Conservation (phyloP, 2,113 vertebrate genomes). For the Bubalus kerabau region DNA sequence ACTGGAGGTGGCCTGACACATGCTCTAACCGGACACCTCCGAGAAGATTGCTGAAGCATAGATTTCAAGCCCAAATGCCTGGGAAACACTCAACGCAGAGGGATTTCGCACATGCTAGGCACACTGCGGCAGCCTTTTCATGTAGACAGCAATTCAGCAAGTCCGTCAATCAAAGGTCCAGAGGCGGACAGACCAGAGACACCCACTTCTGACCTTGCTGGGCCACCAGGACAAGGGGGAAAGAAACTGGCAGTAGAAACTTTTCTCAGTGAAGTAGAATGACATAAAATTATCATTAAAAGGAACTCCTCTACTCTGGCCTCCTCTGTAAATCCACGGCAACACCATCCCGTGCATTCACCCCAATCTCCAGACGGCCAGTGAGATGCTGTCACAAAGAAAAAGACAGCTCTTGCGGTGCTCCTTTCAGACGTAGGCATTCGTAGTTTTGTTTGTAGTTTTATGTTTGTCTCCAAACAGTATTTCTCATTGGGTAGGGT, state of each 20-base stretch:
- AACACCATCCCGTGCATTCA: not conserved
- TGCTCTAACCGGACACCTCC: not conserved
- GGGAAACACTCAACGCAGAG: not conserved
- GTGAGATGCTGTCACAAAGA: not conserved
- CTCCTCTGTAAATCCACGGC: not conserved
- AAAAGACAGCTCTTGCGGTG: not conserved
- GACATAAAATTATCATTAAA: not conserved
- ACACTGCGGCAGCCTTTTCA: not conserved
- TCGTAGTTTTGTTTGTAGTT: not conserved
- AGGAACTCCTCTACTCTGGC: not conserved
- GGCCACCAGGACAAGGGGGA: not conserved
- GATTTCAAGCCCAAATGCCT: not conserved
- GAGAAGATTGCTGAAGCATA: not conserved
- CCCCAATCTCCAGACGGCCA: not conserved
- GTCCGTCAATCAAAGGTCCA: conserved; percentile 46
- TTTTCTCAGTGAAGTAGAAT: not conserved
- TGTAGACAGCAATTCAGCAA: not conserved
- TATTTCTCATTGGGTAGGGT: not conserved
- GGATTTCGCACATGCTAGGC: not conserved
- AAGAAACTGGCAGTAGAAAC: not conserved
- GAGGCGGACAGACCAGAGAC: not conserved
- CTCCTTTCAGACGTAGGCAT: not conserved
- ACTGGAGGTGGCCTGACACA: not conserved
- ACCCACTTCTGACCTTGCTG: conserved; percentile 25
- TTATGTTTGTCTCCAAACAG: not conserved